Evolutionary conservation across 1,140 invertebrate genomes (phyloP), one percentile per base, ranked within the genome.

Genomic region (Apolygus lucorum): DNA sequence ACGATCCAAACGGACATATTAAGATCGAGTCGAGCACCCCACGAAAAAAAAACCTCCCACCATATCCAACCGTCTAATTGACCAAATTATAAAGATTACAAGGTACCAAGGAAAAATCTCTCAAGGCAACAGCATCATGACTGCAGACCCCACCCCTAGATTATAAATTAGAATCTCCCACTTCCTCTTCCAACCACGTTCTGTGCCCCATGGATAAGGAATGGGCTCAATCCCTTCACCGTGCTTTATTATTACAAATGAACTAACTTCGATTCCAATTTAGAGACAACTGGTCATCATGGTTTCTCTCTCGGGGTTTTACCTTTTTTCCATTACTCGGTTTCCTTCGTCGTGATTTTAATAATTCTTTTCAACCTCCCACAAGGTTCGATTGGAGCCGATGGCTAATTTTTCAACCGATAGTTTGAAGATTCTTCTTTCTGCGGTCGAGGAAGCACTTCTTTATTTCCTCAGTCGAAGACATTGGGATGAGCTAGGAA

Each of bases 261-360:
- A 59, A 59, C 54, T 59, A 59, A 59, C 54, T 59, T 59, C 54
- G 54, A 59, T 59, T 59, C 54, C 54, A 59, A 59, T 59, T 59
- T 59, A 59, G 54, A 59, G 22, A 59, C 54, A 59, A 59, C 54
- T 59, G 54, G 54, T 59, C 11, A 59, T 59, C 54, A 59, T 24
- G 54, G 22, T 59, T 59, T 59, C 54, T 42, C 17, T 17, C 17
- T 42, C 17, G 4, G 4, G 4, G 34, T 42, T 17, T 4, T 4
- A 8, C 34, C 34, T 42, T 17, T 4, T 8, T 59, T 59, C 54
- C 54, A 24, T 59, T 59, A 13, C 22, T 59, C 54, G 22, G 8
- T 59, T 59, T 49, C 34, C 34, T 4, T 59, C 54, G 11, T 59
- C 54, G 54, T 59, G 54, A 59, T 59, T 59, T 59, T 59, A 59